Evolutionary conservation across 1,140 invertebrate genomes (phyloP), one percentile per base, ranked within the genome.

Genomic region (Octopus bimaculoides): DNA sequence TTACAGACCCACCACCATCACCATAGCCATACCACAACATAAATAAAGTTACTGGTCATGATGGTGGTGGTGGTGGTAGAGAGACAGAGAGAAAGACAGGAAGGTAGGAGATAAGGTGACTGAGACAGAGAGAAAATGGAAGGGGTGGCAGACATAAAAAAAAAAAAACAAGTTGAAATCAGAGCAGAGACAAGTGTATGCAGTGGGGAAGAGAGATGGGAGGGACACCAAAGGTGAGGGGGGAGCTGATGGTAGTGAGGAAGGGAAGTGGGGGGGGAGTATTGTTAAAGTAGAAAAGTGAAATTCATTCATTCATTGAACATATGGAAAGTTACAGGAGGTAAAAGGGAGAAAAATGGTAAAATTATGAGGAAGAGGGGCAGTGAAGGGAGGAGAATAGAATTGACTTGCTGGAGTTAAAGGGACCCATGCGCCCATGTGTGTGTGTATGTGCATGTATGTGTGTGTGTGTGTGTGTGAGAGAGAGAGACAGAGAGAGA

Each of bases 151-250:
- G 54, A 61, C 9, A 61, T 9, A 61, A 17, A 61, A 17, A 61
- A 17, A 61, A 61, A 9, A 61, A 61, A 61, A 17, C 9, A 61
- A 61, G 56, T 4, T 9, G 17, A 9, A 61, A 17, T 12, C 9
- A 61, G 56, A 61, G 56, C 9, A 9, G 17, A 61, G 17, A 17
- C 9, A 61, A 61, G 56, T 9, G 53, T 1, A 71, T 20, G 10
- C 54, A 54, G 69, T 14, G 77, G 41, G 9, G 41, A 76, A 54
- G 54, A 75, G 55, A 4, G 52, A 69, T 77, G 75, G 69, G 69
- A 79, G 71, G 74, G 56, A 81, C 54, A 79, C 73, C 66, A 52
- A 79, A 17, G 73, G 71, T 1, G 75, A 61, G 56, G 17, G 56
- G 4, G 9, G 17, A 61, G 17, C 9, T 12, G 17, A 61, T 9